Percentiles rank a stretch among this genome's conserved stretches.
phyloP scores from a whole-genome alignment of 1,140 invertebrate genomes.

The Drosophila nebulosa region DNA sequence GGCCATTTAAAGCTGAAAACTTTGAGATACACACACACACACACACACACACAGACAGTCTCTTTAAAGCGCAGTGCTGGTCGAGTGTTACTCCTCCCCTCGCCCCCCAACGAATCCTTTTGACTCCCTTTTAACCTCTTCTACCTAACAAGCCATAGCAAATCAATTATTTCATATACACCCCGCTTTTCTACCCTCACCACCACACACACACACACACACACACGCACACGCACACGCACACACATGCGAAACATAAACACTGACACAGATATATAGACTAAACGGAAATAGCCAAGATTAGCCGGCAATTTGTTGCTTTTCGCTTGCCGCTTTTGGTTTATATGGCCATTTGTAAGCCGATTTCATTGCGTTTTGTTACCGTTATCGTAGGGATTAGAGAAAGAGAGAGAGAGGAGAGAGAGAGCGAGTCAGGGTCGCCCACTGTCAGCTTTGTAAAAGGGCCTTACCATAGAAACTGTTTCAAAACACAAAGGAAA shows the following conservation, averaged over 20 bases:
- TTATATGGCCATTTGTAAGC: neutral
- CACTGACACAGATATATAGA: neutral
- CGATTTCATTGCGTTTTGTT: neutral
- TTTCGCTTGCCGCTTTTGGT: neutral
- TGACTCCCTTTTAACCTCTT: too few species aligned
- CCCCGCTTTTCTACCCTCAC: neutral
- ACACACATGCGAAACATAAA: too few species aligned
- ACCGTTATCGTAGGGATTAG: neutral
- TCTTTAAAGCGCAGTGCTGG: conserved; percentile 18
- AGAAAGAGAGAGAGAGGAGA: too few species aligned
- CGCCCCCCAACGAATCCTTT: too few species aligned
- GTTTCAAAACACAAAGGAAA: too few species aligned
- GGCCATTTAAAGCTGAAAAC: conserved; percentile 19
- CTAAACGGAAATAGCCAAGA: conserved; percentile 1
- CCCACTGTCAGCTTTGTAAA: neutral
- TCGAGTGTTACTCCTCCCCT: neutral
- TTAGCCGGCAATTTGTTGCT: neutral
- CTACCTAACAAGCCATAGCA: neutral
- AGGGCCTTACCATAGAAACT: too few species aligned
- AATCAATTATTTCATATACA: neutral
- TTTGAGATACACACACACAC: neutral
- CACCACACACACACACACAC: neutral
- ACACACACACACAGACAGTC: neutral
- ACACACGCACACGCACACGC: neutral
- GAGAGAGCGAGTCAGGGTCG: too few species aligned